Conservation (phyloP, 2,113 vertebrate species). For the Lophius piscatorius region DNA sequence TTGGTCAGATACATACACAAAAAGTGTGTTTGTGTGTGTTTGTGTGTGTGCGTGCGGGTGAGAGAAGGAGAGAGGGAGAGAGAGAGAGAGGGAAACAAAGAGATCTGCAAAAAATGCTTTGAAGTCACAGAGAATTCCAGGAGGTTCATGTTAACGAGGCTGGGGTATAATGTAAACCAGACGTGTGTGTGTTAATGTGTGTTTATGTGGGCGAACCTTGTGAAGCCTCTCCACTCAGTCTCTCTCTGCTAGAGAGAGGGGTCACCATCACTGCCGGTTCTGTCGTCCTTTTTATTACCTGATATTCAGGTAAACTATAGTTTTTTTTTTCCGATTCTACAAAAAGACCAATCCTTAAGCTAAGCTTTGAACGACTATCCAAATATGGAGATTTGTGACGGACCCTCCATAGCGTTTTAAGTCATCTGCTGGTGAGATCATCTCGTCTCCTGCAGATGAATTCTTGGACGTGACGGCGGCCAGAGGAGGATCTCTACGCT, state of each 20-base stretch:
- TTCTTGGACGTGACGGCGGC: background rate
- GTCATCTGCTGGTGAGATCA: slow-evolving; percentile 3
- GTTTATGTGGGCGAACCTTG: slow-evolving; percentile 23
- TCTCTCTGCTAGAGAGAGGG: slow-evolving; percentile 29
- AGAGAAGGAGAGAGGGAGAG: slow-evolving; percentile 9
- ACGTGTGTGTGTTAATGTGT: slow-evolving; percentile 42
- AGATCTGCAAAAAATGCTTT: slow-evolving; percentile 64
- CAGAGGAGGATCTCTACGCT: slow-evolving; percentile 19
- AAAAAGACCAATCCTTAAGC: background rate
- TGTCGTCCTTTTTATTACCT: slow-evolving; percentile 5
- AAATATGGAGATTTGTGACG: slow-evolving; percentile 10
- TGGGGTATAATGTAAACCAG: slow-evolving; percentile 76
- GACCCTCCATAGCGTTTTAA: background rate
- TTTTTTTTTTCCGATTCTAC: slow-evolving; percentile 11
- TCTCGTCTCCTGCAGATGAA: slow-evolving; percentile 21
- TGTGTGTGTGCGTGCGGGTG: slow-evolving; percentile 6
- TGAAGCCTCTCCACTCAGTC: slow-evolving; percentile 36
- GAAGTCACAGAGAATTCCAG: slow-evolving; percentile 77
- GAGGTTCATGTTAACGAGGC: slow-evolving; percentile 74
- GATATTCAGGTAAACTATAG: slow-evolving; percentile 8
- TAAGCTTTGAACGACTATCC: slow-evolving; percentile 12
- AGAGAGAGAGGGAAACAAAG: slow-evolving; percentile 4
- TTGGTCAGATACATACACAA: too few relatives aligned
- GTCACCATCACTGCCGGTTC: slow-evolving; percentile 25
- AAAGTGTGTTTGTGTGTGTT: too few relatives aligned